A percentile compares a stretch with the other conserved stretches of the same genome.
These are phyloP conservation scores for Epinotia bilunana DNA, from an alignment of 2,888 invertebrate genomes.

Conservation along the genomic window DNA sequence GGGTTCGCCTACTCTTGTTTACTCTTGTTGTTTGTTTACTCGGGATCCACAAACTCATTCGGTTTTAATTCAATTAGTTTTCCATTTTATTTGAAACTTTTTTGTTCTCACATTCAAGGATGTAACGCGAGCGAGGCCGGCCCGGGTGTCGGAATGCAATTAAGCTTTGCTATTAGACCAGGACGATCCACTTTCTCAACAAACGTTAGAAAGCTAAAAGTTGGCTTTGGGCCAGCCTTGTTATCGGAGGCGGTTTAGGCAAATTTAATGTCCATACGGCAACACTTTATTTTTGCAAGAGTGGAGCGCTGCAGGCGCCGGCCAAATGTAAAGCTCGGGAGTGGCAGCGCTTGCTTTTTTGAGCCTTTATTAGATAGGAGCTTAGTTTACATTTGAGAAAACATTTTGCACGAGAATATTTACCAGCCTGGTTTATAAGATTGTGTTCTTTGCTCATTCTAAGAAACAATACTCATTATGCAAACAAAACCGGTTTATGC, in stretches of 20 bases:
- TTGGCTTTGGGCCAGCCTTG: slow-evolving; percentile 47
- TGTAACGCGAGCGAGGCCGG: slow-evolving; percentile 37
- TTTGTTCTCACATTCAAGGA: slow-evolving; percentile 35
- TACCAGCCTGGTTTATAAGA: slow-evolving; percentile 1
- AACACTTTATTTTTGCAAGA: slow-evolving; percentile 41
- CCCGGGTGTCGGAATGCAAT: slow-evolving; percentile 54
- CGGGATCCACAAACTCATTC: slow-evolving; percentile 36
- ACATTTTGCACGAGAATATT: slow-evolving; percentile 15
- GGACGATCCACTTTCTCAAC: slow-evolving; percentile 49
- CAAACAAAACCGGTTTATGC: neutral
- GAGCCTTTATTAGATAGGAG: slow-evolving; percentile 22
- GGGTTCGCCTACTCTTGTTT: slow-evolving; percentile 28
- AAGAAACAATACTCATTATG: neutral
- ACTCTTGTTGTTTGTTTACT: slow-evolving; percentile 38
- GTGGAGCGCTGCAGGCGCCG: slow-evolving; percentile 24
- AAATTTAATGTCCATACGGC: slow-evolving; percentile 42
- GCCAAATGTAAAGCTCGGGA: slow-evolving; percentile 34
- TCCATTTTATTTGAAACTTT: slow-evolving; percentile 35
- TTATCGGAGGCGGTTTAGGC: slow-evolving; percentile 43
- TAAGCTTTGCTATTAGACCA: slow-evolving; percentile 50
- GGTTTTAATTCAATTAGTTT: slow-evolving; percentile 43
- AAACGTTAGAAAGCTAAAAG: slow-evolving; percentile 40
- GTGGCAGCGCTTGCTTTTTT: slow-evolving; percentile 11
- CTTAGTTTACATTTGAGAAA: slow-evolving; percentile 21
- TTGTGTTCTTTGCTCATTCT: slow-evolving; percentile 9